Evolutionary conservation across 2,113 vertebrate genomes (phyloP), one percentile per base, ranked within the genome.

Genomic region (Phalacrocorax pelagicus): DNA sequence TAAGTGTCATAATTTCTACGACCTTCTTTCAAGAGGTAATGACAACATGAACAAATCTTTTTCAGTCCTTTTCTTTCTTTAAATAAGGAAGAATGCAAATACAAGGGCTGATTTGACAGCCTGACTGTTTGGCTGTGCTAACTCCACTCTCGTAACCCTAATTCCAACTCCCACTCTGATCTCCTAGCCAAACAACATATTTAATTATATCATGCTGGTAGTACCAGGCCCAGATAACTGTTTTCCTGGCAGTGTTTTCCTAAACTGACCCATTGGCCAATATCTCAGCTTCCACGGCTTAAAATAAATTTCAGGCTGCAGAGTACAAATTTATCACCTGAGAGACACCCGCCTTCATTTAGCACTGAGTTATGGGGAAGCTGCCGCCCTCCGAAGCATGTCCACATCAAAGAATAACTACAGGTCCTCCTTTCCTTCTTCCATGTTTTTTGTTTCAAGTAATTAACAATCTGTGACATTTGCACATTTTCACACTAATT

Each of bases 81-180:
- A 46, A 82, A 51, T 21, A 36, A 61, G 47, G 36, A 92, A 88
- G 74, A 95, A 77, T 66, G 38, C 65, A 80, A 61, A 3, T 3
- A 90, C 49, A 69, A 70, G 46, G 73, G 71, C 83, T 54, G 71
- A 86, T 69, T 38, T 88, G 82, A 71, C 78, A 92, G 81, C 92
- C 81, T 81, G 79, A 22, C 84, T 70, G 32, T 65, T 75, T 65
- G 67, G 77, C 84, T 71, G 58, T 15, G 58, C 71, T 36, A 54
- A 77, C 54, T 36, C 47, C 40, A 11, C 66, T 87, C 77, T 94
- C 49, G 17, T n/a, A 74, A 84, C 79, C 79, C 79, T 63, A 62
- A 83, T 82, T 95, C 89, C 81, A 80, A 4, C 96, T 95, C 94
- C 96, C 91, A 65, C 94, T 91, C 89, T 87, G 90, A 87, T 82